Evolutionary conservation across 64 coral and sea anemone species (phyloP).

Genomic region (Exaiptasia diaphana): DNA sequence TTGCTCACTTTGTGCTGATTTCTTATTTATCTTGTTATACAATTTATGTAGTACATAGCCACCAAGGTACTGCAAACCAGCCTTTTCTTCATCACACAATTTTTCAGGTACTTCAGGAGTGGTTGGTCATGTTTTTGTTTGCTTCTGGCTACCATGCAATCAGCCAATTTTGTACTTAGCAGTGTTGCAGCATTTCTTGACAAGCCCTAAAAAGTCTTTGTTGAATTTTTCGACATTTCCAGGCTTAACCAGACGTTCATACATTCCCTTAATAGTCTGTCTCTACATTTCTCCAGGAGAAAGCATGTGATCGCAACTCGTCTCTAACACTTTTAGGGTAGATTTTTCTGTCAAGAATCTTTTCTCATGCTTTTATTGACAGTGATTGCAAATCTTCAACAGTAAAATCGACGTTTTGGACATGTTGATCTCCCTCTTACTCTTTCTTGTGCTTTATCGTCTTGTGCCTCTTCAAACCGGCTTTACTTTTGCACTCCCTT

Average conservation of each 20-base stretch:
- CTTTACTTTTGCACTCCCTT: slow-evolving; percentile 12
- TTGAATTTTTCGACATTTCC: slow-evolving; percentile 53
- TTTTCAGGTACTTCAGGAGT: not conserved
- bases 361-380: slow-evolving; percentile 9
- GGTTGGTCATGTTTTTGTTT: slow-evolving; percentile 11
- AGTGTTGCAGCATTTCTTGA: slow-evolving; percentile 54
- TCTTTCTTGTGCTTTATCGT: slow-evolving; percentile 11
- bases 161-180: slow-evolving; percentile 31
- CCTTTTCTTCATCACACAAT: slow-evolving; percentile 47
- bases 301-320: slow-evolving; percentile 42
- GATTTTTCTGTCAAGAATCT: slow-evolving; percentile 5
- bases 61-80: slow-evolving; percentile 64
- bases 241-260: slow-evolving; percentile 37
- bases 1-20: too few relatives aligned
- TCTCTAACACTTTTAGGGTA: not conserved
- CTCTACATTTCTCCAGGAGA: too few relatives aligned
- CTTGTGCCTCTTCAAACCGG: not conserved
- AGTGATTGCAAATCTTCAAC: slow-evolving; percentile 6
- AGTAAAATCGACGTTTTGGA: not conserved
- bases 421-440: slow-evolving; percentile 12
- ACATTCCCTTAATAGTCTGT: slow-evolving; percentile 40
- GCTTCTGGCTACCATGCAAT: slow-evolving; percentile 11
- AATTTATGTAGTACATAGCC: slow-evolving; percentile 55
- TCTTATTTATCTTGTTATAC: slow-evolving; percentile 52
- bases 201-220: slow-evolving; percentile 65